phyloP scores from a whole-genome alignment of 2,888 invertebrate species.

The Cheilosia scutellata region DNA sequence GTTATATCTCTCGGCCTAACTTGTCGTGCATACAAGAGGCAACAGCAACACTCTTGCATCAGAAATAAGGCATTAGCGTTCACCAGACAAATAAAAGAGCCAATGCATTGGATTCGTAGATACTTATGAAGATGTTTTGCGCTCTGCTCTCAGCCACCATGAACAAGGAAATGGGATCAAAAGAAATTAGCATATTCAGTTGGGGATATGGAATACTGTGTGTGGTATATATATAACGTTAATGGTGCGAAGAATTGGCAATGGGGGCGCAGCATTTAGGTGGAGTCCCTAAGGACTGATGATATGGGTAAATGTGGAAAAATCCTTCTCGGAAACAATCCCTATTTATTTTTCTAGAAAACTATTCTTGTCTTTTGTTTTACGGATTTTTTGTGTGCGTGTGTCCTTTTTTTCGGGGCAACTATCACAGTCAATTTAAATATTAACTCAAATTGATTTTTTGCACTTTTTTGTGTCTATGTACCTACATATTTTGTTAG shows the following conservation, averaged over 20 bases:
- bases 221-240: constrained; percentile 16
- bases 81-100: not conserved
- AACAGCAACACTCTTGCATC: not conserved
- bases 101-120: constrained; percentile 4
- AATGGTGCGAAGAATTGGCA: not conserved
- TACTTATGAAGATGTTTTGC: not conserved
- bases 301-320: constrained; percentile 3
- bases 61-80: constrained; percentile 35
- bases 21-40: not conserved
- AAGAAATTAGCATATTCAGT: constrained; percentile 51
- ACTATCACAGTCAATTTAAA: not conserved
- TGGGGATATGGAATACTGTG: constrained; percentile 13
- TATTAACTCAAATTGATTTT: not conserved
- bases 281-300: not conserved
- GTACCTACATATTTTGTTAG: no score
- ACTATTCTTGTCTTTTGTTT: not conserved
- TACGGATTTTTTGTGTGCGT: not conserved
- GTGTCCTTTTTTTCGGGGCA: not conserved
- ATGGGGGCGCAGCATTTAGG: not conserved
- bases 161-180: constrained; percentile 9
- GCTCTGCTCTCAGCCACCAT: not conserved
- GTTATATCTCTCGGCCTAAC: not conserved
- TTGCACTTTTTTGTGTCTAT: not conserved
- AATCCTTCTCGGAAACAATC: not conserved
- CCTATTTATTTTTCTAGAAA: not conserved